Evolutionary conservation across 2,888 invertebrate genomes (phyloP).

Genomic region (Tuta absoluta): DNA sequence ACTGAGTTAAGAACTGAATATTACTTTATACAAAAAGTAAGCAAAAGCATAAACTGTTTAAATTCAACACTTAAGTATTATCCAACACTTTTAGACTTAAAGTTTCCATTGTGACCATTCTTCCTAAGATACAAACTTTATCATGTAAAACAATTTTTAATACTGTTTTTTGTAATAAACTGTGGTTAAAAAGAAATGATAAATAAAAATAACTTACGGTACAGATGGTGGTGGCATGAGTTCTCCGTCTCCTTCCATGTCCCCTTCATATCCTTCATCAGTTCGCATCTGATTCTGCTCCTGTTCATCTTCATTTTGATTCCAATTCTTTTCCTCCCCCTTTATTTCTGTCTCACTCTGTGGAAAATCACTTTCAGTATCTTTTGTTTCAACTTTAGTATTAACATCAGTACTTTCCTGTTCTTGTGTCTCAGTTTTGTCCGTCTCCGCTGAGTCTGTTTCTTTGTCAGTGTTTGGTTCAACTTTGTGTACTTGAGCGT

Average conservation of each 20-base stretch:
- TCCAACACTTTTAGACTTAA: not conserved
- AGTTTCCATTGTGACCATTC: not conserved
- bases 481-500: constrained; percentile 26
- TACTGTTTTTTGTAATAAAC: too few species aligned
- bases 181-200: not conserved
- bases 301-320: constrained; percentile 42
- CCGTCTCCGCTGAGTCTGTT: constrained; percentile 39
- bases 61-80: not conserved
- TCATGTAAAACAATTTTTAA: too few species aligned
- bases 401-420: constrained; percentile 28
- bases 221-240: constrained; percentile 93
- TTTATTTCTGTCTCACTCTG: constrained; percentile 55
- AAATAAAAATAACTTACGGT: constrained; percentile 56
- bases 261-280: constrained; percentile 84
- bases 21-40: not conserved
- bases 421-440: constrained; percentile 34
- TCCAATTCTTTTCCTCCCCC: constrained; percentile 43
- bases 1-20: too few species aligned
- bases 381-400: constrained; percentile 33
- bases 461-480: constrained; percentile 17
- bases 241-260: constrained; percentile 84
- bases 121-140: not conserved
- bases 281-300: constrained; percentile 34
- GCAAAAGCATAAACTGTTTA: not conserved
- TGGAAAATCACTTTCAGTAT: constrained; percentile 61